Conservation (phyloP, 2,888 invertebrate species). For the Conistra vaccinii region DNA sequence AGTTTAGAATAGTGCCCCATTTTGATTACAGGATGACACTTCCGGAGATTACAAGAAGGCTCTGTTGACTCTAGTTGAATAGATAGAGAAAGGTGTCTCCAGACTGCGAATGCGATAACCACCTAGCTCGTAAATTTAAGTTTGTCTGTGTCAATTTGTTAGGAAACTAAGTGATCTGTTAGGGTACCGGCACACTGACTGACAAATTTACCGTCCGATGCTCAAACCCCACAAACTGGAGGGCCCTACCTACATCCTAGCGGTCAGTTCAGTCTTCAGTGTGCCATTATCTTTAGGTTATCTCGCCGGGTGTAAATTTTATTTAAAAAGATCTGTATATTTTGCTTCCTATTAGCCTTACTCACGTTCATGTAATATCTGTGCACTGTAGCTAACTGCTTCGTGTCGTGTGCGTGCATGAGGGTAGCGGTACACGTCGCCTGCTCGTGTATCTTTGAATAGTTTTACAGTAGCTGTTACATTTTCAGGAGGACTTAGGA, state of each 20-base stretch:
- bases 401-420: slow-evolving; percentile 79
- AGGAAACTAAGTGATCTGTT: slow-evolving; percentile 77
- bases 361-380: slow-evolving; percentile 83
- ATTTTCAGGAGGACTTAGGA: slow-evolving; percentile 93
- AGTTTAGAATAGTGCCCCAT: slow-evolving; percentile 79
- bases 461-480: slow-evolving; percentile 84
- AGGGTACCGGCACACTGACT: slow-evolving; percentile 67
- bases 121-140: slow-evolving; percentile 82
- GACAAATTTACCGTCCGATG: slow-evolving; percentile 48
- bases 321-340: slow-evolving; percentile 88
- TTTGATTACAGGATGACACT: slow-evolving; percentile 96
- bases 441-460: slow-evolving; percentile 65
- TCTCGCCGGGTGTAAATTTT: slow-evolving; percentile 79
- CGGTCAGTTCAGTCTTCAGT: slow-evolving; percentile 70
- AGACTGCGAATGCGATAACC: slow-evolving; percentile 76
- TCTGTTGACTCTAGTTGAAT: slow-evolving; percentile 95
- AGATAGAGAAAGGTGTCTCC: slow-evolving; percentile 78
- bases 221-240: slow-evolving; percentile 41
- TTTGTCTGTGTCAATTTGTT: slow-evolving; percentile 85
- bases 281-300: slow-evolving; percentile 72
- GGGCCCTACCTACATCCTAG: slow-evolving; percentile 36
- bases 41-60: slow-evolving; percentile 98
- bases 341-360: slow-evolving; percentile 80
- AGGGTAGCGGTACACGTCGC: slow-evolving; percentile 73
- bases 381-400: slow-evolving; percentile 88